These are phyloP conservation scores for Meteorus sp. DNA, from an alignment of 1,140 invertebrate genomes.

Conservation along the genomic window DNA sequence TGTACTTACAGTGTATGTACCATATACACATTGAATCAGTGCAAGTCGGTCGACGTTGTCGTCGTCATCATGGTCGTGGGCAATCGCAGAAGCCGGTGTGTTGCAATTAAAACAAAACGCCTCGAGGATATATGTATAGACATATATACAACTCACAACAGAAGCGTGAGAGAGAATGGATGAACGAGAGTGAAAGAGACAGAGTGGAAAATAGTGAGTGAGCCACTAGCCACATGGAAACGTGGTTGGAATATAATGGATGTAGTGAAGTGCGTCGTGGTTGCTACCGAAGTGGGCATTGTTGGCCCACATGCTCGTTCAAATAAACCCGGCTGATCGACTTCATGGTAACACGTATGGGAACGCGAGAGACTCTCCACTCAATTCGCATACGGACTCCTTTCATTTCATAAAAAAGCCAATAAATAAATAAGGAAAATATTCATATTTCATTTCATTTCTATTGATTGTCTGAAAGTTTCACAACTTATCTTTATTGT, in stretches of 20 bases:
- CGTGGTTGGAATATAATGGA: slow-evolving; percentile 42
- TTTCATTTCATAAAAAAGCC: not conserved
- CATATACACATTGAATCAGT: no score
- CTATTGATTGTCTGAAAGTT: not conserved
- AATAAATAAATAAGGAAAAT: no score
- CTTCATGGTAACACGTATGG: slow-evolving; percentile 31
- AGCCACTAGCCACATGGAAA: slow-evolving; percentile 38
- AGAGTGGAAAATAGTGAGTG: slow-evolving; percentile 14
- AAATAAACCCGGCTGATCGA: slow-evolving; percentile 48
- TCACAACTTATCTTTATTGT: not conserved
- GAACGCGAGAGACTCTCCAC: not conserved
- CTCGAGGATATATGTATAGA: slow-evolving; percentile 1
- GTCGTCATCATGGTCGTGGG: no score
- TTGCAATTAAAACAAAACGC: slow-evolving; percentile 20
- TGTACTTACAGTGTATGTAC: no score
- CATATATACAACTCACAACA: slow-evolving; percentile 14
- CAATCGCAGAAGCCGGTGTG: no score
- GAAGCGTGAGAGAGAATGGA: slow-evolving; percentile 1
- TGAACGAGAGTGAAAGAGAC: not conserved
- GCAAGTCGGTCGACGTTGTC: no score
- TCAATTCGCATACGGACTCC: not conserved
- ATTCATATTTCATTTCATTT: no score
- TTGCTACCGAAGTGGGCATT: slow-evolving; percentile 50
- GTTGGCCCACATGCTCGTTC: slow-evolving; percentile 56
- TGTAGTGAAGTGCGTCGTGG: slow-evolving; percentile 50